Conservation (phyloP, 2,113 vertebrate genomes). For the Pseudolaguvia tuberculata region DNA sequence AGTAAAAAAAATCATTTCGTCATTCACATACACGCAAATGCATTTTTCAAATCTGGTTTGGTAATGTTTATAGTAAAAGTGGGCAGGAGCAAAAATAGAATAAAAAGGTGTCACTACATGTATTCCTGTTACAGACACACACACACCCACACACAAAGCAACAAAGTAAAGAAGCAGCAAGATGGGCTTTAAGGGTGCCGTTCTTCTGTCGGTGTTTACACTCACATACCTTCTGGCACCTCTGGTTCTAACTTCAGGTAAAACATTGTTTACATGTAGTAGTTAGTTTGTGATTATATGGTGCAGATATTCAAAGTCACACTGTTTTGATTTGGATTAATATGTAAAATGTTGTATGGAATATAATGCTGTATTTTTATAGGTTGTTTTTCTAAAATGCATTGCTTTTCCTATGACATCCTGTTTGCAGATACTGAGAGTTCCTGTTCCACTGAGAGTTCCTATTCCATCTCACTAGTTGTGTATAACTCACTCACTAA, state of each 20-base stretch:
- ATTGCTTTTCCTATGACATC: background rate
- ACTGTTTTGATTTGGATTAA: no score
- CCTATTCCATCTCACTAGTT: background rate
- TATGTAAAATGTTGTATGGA: no score
- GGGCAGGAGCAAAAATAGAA: background rate
- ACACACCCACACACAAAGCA: background rate
- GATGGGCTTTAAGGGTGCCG: background rate
- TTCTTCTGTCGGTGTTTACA: background rate
- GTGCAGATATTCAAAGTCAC: no score
- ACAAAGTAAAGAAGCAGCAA: background rate
- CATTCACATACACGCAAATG: background rate
- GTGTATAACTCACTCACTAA: conserved; percentile 17
- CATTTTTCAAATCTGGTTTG: background rate
- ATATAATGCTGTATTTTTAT: no score
- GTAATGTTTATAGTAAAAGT: background rate
- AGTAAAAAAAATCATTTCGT: no score
- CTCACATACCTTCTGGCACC: background rate
- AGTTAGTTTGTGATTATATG: no score
- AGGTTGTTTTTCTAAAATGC: background rate
- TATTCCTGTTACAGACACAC: background rate
- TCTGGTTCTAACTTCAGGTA: background rate
- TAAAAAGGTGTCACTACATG: background rate
- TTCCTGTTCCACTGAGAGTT: no score
- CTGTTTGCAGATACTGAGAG: background rate
- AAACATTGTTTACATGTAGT: background rate